Base-by-base conservation (phyloP, 2,888 invertebrate species). In the Caenorhabditis panamensis region DNA sequence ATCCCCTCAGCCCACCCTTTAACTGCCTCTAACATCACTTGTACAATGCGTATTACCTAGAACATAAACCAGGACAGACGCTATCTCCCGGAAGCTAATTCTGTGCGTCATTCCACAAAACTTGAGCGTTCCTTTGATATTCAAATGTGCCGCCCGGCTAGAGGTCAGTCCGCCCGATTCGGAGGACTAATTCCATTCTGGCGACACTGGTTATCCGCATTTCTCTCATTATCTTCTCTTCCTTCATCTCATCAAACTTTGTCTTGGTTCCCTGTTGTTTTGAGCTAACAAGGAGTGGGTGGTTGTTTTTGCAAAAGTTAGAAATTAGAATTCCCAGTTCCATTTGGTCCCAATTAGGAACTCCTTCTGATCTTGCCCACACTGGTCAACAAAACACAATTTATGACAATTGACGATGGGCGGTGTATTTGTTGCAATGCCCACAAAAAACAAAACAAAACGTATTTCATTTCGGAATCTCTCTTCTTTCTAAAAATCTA, bases 141-240 rank as follows among this genome's bases (percentile, higher is more conserved):
- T 67, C 67, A 68, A 68, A 68, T 68, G 44, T 68, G 68, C 58
- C 68, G 58, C n/a, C 59, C 59, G 44, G 8, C 44, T 41, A 41
- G 41, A 41, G 41, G 41, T 41, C 41, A 41, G 59, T 68, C 49
- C 59, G 47, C 13, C 20, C 31, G 28, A 13, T 31, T 11, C n/a
- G 22, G 31, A 47, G 22, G 47, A 68, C 68, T 68, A 59, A 68
- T 68, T 58, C 41, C 41, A 41, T 41, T 41, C 41, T 3, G 41
- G 36, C 36, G 36, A 36, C 36, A 36, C 6, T 41, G 41, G 41
- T 41, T 41, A 41, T 41, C 41, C 41, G 41, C 41, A 9, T 41
- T 16, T 41, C 41, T 41, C 16, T 58, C 44, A 54, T 54, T n/a
- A 51, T 26, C 41, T 41, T 36, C 64, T 53, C 53, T 36, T 64